Evolutionary conservation across 2,113 vertebrate genomes (phyloP).

Genomic region (Pogonocichla stellata): DNA sequence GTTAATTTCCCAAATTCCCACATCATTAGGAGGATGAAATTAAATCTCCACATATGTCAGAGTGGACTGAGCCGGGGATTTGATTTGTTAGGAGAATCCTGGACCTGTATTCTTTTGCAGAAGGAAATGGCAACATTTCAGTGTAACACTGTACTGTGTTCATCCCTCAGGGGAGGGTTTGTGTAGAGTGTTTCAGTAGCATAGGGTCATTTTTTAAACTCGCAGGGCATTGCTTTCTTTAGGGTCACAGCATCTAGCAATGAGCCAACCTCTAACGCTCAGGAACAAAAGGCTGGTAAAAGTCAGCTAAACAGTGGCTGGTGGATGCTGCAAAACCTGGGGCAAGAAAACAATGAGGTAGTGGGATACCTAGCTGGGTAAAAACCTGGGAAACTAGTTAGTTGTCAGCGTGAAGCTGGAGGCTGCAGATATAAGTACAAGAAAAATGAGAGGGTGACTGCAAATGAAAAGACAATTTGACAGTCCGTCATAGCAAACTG

Average conservation of each 20-base stretch:
- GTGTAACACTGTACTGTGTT: not conserved
- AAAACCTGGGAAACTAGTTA: not conserved
- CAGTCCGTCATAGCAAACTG: not conserved
- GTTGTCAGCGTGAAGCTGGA: not conserved
- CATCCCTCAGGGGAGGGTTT: not conserved
- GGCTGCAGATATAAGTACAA: not conserved
- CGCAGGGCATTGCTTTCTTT: not conserved
- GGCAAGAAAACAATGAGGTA: not conserved
- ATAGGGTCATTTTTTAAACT: not conserved
- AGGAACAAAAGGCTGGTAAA: not conserved
- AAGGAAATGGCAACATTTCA: not conserved
- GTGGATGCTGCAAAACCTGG: not conserved
- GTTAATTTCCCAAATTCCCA: slow-evolving; percentile 13
- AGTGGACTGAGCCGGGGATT: not conserved
- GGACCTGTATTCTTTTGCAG: not conserved
- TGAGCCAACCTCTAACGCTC: not conserved
- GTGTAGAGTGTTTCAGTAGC: not conserved
- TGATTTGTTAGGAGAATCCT: not conserved
- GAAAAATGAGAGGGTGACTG: not conserved
- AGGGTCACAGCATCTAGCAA: not conserved
- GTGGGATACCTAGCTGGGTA: not conserved
- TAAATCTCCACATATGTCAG: not conserved
- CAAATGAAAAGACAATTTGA: not conserved
- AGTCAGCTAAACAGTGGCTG: not conserved
- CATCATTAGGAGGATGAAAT: not conserved